Evolutionary conservation across 2,888 invertebrate species (phyloP).

Genomic region (Oconnorella tubifera): DNA sequence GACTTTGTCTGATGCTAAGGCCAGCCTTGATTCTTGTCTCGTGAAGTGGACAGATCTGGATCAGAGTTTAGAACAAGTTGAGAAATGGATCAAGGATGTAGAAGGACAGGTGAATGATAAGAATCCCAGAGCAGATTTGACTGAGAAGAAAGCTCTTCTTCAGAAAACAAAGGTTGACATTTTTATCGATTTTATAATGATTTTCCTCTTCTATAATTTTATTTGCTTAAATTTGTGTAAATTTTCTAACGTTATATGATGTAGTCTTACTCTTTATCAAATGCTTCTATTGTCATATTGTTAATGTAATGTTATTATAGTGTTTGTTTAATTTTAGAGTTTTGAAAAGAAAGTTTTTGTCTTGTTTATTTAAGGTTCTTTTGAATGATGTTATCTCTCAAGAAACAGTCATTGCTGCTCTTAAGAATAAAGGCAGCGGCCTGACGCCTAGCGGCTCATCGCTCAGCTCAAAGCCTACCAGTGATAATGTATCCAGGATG

Average conservation of each 20-base stretch:
- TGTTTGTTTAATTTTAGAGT: too few relatives aligned
- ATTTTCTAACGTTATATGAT: too few relatives aligned
- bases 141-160: constrained; percentile 51
- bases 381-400: constrained; percentile 81
- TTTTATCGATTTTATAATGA: not conserved
- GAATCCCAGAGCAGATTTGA: constrained; percentile 45
- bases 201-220: too few relatives aligned
- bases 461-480: too few relatives aligned
- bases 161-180: constrained; percentile 48
- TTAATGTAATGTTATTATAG: too few relatives aligned
- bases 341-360: too few relatives aligned
- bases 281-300: too few relatives aligned
- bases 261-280: too few relatives aligned
- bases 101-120: constrained; percentile 68
- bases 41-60: constrained; percentile 89
- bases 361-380: too few relatives aligned
- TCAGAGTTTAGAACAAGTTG: constrained; percentile 85
- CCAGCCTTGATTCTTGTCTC: constrained; percentile 81
- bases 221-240: too few relatives aligned
- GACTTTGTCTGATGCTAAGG: constrained; percentile 84
- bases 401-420: constrained; percentile 94
- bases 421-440: constrained; percentile 87
- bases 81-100: constrained; percentile 90
- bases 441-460: constrained; percentile 68
- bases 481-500: too few relatives aligned